Conservation (phyloP, 2,888 invertebrate genomes). For the Eilema griseolum region DNA sequence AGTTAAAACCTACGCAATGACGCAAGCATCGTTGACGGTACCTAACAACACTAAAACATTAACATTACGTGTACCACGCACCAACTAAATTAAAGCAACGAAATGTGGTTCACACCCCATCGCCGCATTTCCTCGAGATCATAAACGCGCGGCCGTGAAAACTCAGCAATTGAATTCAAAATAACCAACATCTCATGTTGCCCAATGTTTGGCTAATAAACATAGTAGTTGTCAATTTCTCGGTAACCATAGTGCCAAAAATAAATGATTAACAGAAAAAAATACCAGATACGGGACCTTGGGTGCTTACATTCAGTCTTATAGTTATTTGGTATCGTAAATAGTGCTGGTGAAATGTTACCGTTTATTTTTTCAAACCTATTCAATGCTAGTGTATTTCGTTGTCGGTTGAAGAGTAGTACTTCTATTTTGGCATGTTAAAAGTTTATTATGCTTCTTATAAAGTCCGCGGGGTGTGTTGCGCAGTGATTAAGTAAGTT, state of each 20-base stretch:
- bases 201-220: constrained; percentile 37
- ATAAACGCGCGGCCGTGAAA: constrained; percentile 16
- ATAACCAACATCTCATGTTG: constrained; percentile 16
- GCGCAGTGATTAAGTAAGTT: constrained; percentile 39
- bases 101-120: constrained; percentile 32
- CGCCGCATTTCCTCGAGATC: constrained; percentile 31
- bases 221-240: constrained; percentile 47
- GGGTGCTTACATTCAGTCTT: constrained; percentile 55
- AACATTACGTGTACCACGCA: constrained; percentile 22
- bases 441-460: constrained; percentile 63
- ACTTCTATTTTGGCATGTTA: constrained; percentile 60
- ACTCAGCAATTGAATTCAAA: constrained; percentile 24
- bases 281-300: constrained; percentile 56
- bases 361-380: constrained; percentile 74
- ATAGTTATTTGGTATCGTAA: constrained; percentile 79
- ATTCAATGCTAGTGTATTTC: constrained; percentile 64
- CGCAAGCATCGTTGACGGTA: constrained; percentile 34
- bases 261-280: constrained; percentile 55
- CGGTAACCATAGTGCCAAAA: constrained; percentile 36
- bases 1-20: constrained; percentile 50
- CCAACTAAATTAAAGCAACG: constrained; percentile 19
- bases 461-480: constrained; percentile 42
- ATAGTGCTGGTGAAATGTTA: constrained; percentile 68
- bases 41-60: constrained; percentile 34
- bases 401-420: constrained; percentile 38